Base-by-base conservation (phyloP, 2,797 vertebrate species). In the Cirrhinus mrigala region DNA sequence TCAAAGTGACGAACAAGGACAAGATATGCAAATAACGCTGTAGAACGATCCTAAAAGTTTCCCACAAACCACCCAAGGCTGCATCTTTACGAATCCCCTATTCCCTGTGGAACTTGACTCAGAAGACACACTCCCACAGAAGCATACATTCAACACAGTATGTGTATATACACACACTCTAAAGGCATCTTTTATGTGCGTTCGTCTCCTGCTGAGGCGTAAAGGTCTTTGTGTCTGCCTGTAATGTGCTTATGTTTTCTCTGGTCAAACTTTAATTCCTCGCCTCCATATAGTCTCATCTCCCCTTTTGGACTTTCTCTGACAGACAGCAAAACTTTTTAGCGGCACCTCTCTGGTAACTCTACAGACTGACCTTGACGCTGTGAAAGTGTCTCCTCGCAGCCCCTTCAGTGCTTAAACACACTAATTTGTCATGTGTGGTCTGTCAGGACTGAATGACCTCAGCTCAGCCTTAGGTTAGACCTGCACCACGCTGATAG, bases 11-110 rank as follows among this genome's bases (percentile, higher is more conserved):
- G 40, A 79, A 77, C 77, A 87, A 84, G 85, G 76, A 74, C 79
- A 64, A 62, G 18, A 54, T 85, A 89, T 89, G 87, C 84, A 85
- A 88, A 89, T 89, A 56, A 52, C 82, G 74, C 82, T 80, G 82
- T 82, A 84, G 84, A 79, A 40, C 52, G 22, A 74, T 58, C 56
- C 68, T 89, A 52, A 86, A 89, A 66, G 82, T 86, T 86, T 40
- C 85, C 62, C 27, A 12, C 62, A 71, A 29, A 69, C 12, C 37
- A 46, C 86, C 69, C 44, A 82, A 82, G 40, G 86, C 40, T 79
- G 66, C 81, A 84, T 76, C 48, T 62, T 84, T 86, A 78, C 58
- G 24, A 64, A 76, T 75, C 76, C 37, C 18, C 2, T 79, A 62
- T 79, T 69, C 73, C 78, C 71, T 48, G 60, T 27, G 54, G 71